These are phyloP conservation scores for Criorhina ranunculi DNA, from an alignment of 2,888 invertebrate species.

Conservation along the genomic window DNA sequence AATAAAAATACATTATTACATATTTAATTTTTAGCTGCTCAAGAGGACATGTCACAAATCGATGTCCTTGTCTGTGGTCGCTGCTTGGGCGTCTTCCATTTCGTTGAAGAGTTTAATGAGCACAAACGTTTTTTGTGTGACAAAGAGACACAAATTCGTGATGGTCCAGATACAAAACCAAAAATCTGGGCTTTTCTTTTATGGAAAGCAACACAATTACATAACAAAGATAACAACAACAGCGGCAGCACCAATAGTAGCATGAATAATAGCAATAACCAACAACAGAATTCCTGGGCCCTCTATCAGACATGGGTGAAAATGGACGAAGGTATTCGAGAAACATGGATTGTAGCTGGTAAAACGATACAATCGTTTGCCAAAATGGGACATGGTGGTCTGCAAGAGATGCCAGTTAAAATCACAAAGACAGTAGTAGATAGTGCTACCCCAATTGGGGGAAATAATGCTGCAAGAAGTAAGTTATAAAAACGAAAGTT, in stretches of 20 bases:
- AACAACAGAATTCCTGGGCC: slow-evolving; percentile 89
- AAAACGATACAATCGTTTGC: slow-evolving; percentile 90
- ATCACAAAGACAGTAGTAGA: slow-evolving; percentile 84
- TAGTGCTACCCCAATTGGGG: slow-evolving; percentile 78
- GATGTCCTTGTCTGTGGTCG: slow-evolving; percentile 94
- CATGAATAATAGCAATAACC: slow-evolving; percentile 18
- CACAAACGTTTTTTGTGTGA: slow-evolving; percentile 86
- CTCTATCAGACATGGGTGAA: slow-evolving; percentile 94
- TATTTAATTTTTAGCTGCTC: slow-evolving; percentile 86
- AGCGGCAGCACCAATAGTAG: slow-evolving; percentile 79
- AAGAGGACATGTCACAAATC: slow-evolving; percentile 90
- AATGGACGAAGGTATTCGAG: slow-evolving; percentile 89
- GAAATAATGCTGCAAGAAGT: slow-evolving; percentile 79
- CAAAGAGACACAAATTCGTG: slow-evolving; percentile 85
- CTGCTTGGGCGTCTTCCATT: slow-evolving; percentile 92
- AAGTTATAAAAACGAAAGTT: slow-evolving; percentile 48
- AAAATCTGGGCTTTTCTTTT: slow-evolving; percentile 94
- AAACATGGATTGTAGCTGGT: slow-evolving; percentile 92
- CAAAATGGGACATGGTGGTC: slow-evolving; percentile 85
- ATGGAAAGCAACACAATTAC: slow-evolving; percentile 89
- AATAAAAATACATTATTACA: slow-evolving; percentile 13
- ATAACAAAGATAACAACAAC: slow-evolving; percentile 84
- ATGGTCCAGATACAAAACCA: slow-evolving; percentile 91
- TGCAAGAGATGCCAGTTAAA: slow-evolving; percentile 85
- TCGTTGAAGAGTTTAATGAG: slow-evolving; percentile 91